These are phyloP conservation scores for Chouioia cunea DNA, from an alignment of 2,888 invertebrate genomes.

Conservation along the genomic window DNA sequence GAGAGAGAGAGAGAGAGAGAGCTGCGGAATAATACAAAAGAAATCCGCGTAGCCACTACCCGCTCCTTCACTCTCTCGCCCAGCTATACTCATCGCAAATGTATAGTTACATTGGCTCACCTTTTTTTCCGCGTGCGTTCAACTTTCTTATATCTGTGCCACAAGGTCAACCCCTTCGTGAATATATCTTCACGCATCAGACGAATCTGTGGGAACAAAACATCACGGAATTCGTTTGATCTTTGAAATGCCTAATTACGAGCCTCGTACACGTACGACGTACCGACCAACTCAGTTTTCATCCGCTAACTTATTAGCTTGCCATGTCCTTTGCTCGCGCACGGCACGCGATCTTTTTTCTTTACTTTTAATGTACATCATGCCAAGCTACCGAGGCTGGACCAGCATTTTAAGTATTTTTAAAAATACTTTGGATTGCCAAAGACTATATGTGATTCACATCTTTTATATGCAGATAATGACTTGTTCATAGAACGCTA, in stretches of 20 bases:
- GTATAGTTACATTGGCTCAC: slow-evolving; percentile 35
- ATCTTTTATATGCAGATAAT: slow-evolving; percentile 5
- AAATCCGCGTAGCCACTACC: slow-evolving; percentile 44
- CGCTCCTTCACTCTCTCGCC: not conserved
- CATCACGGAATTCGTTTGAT: slow-evolving; percentile 27
- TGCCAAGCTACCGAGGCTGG: not conserved
- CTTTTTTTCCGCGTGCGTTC: slow-evolving; percentile 48
- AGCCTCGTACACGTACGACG: not conserved
- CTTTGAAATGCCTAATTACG: slow-evolving; percentile 22
- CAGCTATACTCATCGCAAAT: not conserved
- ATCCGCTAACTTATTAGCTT: not conserved
- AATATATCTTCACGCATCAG: not conserved
- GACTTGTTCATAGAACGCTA: no score
- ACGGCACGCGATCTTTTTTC: not conserved
- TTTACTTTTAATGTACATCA: slow-evolving; percentile 4
- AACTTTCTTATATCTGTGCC: slow-evolving; percentile 55
- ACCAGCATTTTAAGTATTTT: slow-evolving; percentile 17
- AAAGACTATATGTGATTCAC: slow-evolving; percentile 24
- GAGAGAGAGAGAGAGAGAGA: not conserved
- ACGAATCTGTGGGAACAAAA: not conserved
- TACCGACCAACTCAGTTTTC: slow-evolving; percentile 2
- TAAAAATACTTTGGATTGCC: not conserved
- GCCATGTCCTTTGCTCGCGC: not conserved
- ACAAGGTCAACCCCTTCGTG: slow-evolving; percentile 52
- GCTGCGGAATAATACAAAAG: slow-evolving; percentile 40